These are phyloP conservation scores for Gerris buenoi DNA, from an alignment of 1,140 invertebrate species.

Conservation along the genomic window DNA sequence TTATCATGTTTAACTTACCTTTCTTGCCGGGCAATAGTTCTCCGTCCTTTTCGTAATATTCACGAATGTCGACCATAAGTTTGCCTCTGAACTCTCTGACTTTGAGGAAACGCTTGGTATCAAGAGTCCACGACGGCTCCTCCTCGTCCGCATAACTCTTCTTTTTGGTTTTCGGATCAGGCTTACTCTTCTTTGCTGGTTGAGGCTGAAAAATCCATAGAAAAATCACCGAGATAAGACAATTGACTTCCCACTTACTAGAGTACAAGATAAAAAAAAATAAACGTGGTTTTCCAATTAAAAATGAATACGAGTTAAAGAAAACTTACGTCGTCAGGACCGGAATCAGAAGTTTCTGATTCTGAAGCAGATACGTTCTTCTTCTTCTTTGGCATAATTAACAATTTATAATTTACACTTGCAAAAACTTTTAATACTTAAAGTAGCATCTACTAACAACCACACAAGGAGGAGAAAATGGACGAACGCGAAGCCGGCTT, in stretches of 20 bases:
- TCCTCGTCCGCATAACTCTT: slow-evolving; percentile 18
- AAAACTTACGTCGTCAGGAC: slow-evolving; percentile 6
- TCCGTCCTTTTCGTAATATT: slow-evolving; percentile 39
- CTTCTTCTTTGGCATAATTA: slow-evolving; percentile 6
- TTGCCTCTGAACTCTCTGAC: slow-evolving; percentile 40
- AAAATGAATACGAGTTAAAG: too few relatives aligned
- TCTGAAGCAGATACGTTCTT: slow-evolving; percentile 2
- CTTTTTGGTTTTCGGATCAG: background rate
- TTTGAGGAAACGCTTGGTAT: slow-evolving; percentile 35
- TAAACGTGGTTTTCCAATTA: too few relatives aligned
- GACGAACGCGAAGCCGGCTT: too few relatives aligned
- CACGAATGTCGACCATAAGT: slow-evolving; percentile 38
- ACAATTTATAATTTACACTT: too few relatives aligned
- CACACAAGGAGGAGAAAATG: too few relatives aligned
- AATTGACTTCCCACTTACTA: background rate
- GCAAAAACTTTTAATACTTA: too few relatives aligned
- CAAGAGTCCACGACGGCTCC: slow-evolving; percentile 30
- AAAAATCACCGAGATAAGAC: background rate
- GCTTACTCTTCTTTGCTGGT: slow-evolving; percentile 1
- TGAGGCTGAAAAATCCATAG: background rate
- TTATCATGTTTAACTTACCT: too few relatives aligned
- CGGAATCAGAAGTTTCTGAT: slow-evolving; percentile 3
- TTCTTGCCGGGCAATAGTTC: slow-evolving; percentile 40
- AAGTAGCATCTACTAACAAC: too few relatives aligned
- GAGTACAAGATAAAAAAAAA: background rate